Evolutionary conservation across 2,113 vertebrate genomes (phyloP).

Genomic region (Ascaphus truei): DNA sequence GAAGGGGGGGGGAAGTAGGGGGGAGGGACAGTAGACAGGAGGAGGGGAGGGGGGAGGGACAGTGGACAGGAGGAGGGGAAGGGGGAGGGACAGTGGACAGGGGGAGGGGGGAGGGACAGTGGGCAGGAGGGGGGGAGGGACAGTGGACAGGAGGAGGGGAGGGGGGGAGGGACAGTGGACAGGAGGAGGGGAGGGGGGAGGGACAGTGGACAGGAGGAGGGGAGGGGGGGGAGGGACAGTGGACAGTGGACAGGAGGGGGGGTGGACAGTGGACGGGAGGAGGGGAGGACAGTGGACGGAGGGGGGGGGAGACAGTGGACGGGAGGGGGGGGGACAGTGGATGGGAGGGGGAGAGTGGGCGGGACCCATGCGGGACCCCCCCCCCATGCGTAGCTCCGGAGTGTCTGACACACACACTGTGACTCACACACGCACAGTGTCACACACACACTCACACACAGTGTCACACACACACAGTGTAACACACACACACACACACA

Average conservation of each 20-base stretch:
- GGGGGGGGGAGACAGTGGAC: background rate
- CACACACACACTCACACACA: too few species aligned
- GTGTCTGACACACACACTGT: too few species aligned
- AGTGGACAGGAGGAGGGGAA: background rate
- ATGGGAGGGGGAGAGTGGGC: background rate
- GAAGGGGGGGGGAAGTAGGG: background rate
- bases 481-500: too few species aligned
- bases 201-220: background rate
- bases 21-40: background rate
- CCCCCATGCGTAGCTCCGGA: background rate
- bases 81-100: too few species aligned
- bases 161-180: background rate
- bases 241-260: background rate
- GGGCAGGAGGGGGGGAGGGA: background rate
- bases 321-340: background rate
- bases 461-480: too few species aligned
- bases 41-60: too few species aligned
- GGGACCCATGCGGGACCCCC: too few species aligned
- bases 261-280: background rate
- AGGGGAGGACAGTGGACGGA: too few species aligned
- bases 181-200: background rate
- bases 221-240: background rate
- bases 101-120: background rate
- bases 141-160: background rate
- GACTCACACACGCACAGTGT: too few species aligned